A percentile compares a stretch with the other conserved stretches of the same genome.
phyloP scores from a whole-genome alignment of 2,888 invertebrate species.

The Entomobrya proxima region DNA sequence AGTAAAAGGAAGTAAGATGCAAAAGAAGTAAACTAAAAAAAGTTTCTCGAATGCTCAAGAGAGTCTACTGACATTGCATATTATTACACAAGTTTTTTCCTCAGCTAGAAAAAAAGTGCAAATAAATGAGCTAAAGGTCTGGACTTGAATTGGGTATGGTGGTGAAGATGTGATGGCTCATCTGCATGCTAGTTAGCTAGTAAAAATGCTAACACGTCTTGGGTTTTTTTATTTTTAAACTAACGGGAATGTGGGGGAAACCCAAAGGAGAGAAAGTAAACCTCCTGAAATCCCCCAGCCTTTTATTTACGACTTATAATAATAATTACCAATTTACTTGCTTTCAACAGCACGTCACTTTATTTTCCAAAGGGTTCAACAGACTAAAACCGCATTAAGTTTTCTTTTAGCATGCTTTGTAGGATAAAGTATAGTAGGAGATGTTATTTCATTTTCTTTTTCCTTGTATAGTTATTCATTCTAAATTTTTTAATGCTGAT shows the following conservation, averaged over 20 bases:
- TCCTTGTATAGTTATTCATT: neutral
- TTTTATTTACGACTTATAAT: slow-evolving; percentile 25
- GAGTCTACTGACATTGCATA: neutral
- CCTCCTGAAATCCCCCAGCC: slow-evolving; percentile 17
- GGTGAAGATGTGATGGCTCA: neutral
- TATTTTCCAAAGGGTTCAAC: neutral
- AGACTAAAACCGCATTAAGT: neutral
- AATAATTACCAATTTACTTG: slow-evolving; percentile 32
- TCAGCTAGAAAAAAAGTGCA: neutral
- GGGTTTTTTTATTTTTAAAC: neutral
- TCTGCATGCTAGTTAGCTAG: slow-evolving; percentile 24
- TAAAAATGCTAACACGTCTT: neutral
- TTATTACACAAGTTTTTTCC: neutral
- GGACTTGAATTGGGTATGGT: neutral
- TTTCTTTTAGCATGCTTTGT: neutral
- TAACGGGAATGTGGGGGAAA: neutral
- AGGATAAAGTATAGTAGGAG: neutral
- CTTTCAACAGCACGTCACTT: slow-evolving; percentile 27
- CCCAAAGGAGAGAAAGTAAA: slow-evolving; percentile 1
- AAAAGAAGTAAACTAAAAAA: neutral
- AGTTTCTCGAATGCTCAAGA: neutral
- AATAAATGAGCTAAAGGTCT: neutral
- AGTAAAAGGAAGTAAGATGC: neutral
- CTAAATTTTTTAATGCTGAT: neutral
- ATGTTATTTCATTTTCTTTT: neutral